Evolutionary conservation across 2,113 vertebrate genomes (phyloP).

Genomic region (Sula dactylatra): DNA sequence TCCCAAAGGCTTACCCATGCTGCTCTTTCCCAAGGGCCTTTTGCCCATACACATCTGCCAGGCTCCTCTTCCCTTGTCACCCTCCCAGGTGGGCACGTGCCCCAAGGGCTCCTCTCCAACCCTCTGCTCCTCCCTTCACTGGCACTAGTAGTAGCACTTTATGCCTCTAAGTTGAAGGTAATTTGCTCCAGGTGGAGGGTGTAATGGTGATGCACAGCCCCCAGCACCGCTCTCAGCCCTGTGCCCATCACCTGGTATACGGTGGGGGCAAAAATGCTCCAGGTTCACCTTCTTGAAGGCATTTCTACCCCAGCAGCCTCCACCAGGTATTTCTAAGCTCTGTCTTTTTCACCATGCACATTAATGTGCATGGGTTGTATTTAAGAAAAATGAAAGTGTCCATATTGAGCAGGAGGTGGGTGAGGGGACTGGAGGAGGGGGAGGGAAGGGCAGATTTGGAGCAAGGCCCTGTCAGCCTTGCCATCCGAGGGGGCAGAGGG

Average conservation of each 20-base stretch:
- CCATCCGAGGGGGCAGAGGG: not conserved
- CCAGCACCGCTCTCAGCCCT: not conserved
- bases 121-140: not conserved
- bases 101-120: not conserved
- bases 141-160: not conserved
- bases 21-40: not conserved
- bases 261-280: accelerated
- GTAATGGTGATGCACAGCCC: not conserved
- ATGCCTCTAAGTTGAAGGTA: not conserved
- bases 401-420: accelerated
- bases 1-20: not conserved
- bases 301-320: not conserved
- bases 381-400: not conserved
- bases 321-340: not conserved
- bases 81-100: not conserved
- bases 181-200: not conserved
- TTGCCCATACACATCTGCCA: accelerated
- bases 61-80: not conserved
- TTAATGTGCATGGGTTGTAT: not conserved
- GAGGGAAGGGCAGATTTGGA: not conserved
- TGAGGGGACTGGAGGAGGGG: not conserved
- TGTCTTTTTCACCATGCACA: not conserved
- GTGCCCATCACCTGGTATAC: not conserved
- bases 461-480: not conserved
- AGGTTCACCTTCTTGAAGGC: not conserved